phyloP scores from a whole-genome alignment of 2,113 vertebrate genomes.

The Crocuta crocuta region DNA sequence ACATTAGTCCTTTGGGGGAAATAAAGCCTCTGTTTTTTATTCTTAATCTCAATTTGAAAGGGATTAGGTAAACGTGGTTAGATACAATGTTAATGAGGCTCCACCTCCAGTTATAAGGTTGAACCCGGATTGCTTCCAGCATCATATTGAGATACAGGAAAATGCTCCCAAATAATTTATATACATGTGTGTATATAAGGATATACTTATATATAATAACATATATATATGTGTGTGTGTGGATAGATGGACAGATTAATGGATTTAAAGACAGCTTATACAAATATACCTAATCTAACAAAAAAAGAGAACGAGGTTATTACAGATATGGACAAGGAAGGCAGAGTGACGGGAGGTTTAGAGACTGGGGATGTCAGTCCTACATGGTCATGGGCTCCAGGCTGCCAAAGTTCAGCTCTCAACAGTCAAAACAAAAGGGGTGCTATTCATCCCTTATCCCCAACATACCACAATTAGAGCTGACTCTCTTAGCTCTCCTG shows the following conservation, averaged over 20 bases:
- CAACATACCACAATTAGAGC: background rate
- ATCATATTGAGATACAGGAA: background rate
- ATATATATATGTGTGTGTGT: background rate
- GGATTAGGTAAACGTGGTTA: background rate
- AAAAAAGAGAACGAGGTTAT: background rate
- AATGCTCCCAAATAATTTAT: background rate
- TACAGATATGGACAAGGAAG: background rate
- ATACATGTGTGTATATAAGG: background rate
- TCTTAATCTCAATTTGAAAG: background rate
- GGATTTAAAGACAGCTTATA: background rate
- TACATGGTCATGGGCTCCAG: fast-evolving
- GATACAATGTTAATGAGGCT: background rate
- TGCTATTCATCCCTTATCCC: fast-evolving
- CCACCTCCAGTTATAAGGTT: background rate
- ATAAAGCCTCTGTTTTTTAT: background rate
- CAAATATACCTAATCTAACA: background rate
- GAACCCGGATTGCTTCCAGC: background rate
- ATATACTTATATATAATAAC: background rate
- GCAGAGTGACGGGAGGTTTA: fast-evolving
- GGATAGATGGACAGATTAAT: background rate
- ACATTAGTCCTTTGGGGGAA: background rate
- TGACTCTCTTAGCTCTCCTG: background rate
- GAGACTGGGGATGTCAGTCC: background rate
- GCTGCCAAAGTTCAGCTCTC: background rate
- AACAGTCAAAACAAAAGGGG: background rate